These are phyloP conservation scores for Melanargia galathea DNA, from an alignment of 2,888 invertebrate species.

Conservation along the genomic window DNA sequence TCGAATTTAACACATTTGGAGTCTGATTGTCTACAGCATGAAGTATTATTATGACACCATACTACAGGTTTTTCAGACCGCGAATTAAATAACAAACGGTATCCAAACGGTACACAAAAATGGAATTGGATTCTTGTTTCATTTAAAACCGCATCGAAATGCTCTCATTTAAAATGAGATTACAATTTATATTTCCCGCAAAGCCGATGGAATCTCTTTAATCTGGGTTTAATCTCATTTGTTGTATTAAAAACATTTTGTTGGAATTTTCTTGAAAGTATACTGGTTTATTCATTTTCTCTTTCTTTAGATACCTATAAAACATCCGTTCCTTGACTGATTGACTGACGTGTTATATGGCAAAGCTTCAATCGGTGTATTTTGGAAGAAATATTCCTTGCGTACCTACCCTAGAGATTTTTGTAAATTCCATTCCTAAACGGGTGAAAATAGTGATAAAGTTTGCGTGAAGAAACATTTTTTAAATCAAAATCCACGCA, in stretches of 20 bases:
- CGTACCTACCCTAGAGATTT: no score
- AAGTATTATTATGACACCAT: not conserved
- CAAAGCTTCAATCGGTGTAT: no score
- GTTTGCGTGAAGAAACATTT: no score
- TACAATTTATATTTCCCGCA: slow-evolving; percentile 9
- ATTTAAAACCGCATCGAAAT: slow-evolving; percentile 6
- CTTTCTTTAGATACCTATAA: no score
- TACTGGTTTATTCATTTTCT: no score
- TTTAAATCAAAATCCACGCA: no score
- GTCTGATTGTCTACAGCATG: not conserved
- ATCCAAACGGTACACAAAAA: not conserved
- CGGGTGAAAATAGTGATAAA: no score
- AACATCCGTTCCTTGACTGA: no score
- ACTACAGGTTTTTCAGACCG: not conserved
- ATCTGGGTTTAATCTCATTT: slow-evolving; percentile 10
- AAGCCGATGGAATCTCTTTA: slow-evolving; percentile 9
- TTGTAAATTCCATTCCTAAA: no score
- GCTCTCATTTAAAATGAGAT: slow-evolving; percentile 4
- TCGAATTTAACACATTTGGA: not conserved
- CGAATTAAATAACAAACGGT: not conserved
- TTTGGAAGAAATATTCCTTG: no score
- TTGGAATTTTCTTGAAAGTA: slow-evolving; percentile 5
- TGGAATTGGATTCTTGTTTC: not conserved
- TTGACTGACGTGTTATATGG: no score
- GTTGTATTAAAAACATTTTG: slow-evolving; percentile 35